A percentile compares a stretch with the other conserved stretches of the same genome.
Evolutionary conservation across 1,140 invertebrate species (phyloP).

Genomic region (Metopolophium dirhodum): DNA sequence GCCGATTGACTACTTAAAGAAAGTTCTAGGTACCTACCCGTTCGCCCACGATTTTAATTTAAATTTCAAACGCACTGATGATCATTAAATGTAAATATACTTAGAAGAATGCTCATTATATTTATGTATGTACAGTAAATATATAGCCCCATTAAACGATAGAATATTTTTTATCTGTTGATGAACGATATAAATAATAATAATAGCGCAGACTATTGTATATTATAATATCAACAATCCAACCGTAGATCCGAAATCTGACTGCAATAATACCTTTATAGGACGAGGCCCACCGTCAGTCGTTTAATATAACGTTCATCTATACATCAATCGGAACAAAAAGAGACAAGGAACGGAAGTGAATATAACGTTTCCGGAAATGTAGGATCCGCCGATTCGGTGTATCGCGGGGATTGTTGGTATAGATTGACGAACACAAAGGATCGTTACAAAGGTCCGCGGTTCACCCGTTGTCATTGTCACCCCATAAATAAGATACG

Average conservation of each 20-base stretch:
- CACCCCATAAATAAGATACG: constrained; percentile 36
- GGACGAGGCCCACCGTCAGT: background rate
- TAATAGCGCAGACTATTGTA: background rate
- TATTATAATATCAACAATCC: background rate
- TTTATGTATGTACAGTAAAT: background rate
- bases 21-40: background rate
- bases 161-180: background rate
- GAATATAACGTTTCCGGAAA: background rate
- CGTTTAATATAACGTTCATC: background rate
- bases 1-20: background rate
- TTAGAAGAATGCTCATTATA: background rate
- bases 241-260: background rate
- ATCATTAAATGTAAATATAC: background rate
- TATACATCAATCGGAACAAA: background rate
- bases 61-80: background rate
- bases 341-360: background rate
- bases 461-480: constrained; percentile 23
- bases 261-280: background rate
- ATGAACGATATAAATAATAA: background rate
- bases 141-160: background rate
- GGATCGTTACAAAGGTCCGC: constrained; percentile 6
- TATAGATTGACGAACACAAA: constrained; percentile 15
- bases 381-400: background rate
- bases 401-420: background rate
- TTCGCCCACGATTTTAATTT: background rate